These are phyloP conservation scores for Polymixis flavicincta DNA, from an alignment of 2,888 invertebrate genomes.

Conservation along the genomic window DNA sequence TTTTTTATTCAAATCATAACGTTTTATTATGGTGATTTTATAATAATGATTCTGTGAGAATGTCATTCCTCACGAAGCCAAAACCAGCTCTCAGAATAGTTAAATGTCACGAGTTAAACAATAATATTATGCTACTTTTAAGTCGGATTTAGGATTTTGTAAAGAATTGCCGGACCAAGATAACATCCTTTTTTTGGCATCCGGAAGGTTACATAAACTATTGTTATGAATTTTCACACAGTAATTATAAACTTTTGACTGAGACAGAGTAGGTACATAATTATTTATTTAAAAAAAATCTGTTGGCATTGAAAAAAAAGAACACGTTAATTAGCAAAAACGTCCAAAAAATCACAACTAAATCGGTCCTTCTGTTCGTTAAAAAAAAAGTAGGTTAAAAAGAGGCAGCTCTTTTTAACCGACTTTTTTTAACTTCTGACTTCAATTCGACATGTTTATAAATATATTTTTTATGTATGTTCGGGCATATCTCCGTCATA, in stretches of 20 bases:
- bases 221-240: slow-evolving; percentile 30
- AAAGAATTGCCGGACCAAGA: not conserved
- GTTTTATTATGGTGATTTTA: not conserved
- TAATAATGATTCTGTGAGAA: not conserved
- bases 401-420: not conserved
- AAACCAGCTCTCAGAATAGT: not conserved
- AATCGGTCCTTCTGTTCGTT: not conserved
- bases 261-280: not conserved
- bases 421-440: no score
- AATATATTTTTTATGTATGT: no score
- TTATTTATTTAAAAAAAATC: no score
- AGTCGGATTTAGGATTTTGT: not conserved
- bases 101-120: not conserved
- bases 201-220: not conserved
- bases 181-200: not conserved
- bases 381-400: no score
- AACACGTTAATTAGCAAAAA: not conserved
- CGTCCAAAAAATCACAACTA: not conserved
- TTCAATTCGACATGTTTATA: no score
- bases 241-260: not conserved
- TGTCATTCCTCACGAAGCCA: not conserved
- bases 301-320: no score
- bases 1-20: not conserved
- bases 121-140: not conserved
- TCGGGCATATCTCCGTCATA: no score